Percentiles rank a stretch among this genome's conserved stretches.
Conservation (phyloP, 2,113 vertebrate genomes). For the Trichechus manatus region DNA sequence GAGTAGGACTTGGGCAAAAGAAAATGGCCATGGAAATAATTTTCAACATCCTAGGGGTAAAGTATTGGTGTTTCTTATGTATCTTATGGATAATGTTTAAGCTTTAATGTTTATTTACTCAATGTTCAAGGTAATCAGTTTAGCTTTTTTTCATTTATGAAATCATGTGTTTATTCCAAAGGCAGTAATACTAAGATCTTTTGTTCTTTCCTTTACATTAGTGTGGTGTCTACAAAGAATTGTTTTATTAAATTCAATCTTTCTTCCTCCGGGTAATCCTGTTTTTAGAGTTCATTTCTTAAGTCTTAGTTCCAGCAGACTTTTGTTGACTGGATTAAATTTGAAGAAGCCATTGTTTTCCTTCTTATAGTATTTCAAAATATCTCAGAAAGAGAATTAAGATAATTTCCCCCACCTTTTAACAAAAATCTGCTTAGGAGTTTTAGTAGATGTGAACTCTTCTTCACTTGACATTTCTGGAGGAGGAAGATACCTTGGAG, state of each 20-base stretch:
- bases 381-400: constrained; percentile 18
- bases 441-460: background rate
- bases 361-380: background rate
- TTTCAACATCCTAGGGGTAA: background rate
- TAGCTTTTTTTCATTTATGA: background rate
- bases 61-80: background rate
- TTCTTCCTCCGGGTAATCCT: constrained; percentile 1
- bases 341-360: background rate
- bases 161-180: constrained; percentile 26
- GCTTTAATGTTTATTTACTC: constrained; percentile 52
- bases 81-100: background rate
- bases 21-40: background rate
- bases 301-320: background rate
- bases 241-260: constrained; percentile 46
- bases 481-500: background rate
- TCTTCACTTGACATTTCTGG: background rate
- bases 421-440: background rate
- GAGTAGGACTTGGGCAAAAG: background rate
- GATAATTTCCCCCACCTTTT: background rate
- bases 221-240: constrained; percentile 31
- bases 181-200: background rate
- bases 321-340: constrained; percentile 18
- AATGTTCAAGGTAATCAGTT: background rate
- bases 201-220: constrained; percentile 14
- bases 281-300: background rate